Evolutionary conservation across 2,113 vertebrate species (phyloP).

Genomic region (Gobius niger): DNA sequence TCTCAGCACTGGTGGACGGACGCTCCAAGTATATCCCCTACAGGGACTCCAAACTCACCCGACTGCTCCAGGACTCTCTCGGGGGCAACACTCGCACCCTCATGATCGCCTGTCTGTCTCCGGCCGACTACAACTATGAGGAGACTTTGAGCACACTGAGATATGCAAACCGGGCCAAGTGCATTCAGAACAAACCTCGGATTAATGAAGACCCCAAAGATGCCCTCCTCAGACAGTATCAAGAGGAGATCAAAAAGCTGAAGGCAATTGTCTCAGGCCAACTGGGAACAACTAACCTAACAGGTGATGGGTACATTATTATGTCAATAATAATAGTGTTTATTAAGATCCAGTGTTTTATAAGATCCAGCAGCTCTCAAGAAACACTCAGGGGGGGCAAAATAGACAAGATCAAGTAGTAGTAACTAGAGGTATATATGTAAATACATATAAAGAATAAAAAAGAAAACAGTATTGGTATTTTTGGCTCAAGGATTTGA

Average conservation of each 20-base stretch:
- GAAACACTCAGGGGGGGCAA: too few species aligned
- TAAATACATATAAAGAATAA: too few species aligned
- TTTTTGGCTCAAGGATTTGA: too few species aligned
- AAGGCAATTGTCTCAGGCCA: conserved; percentile 80
- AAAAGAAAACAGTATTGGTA: too few species aligned
- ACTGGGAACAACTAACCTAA: conserved; percentile 54
- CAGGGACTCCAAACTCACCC: conserved; percentile 88
- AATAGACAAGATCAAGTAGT: too few species aligned
- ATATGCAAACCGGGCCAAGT: conserved; percentile 85
- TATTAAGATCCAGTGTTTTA: too few species aligned
- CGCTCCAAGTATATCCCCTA: conserved; percentile 86
- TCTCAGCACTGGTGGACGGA: conserved; percentile 86
- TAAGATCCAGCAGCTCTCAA: not conserved
- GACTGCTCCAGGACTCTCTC: conserved; percentile 90
- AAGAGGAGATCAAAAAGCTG: conserved; percentile 87
- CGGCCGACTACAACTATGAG: conserved; percentile 85
- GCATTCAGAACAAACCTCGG: conserved; percentile 86
- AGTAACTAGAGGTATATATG: too few species aligned
- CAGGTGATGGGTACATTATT: conserved; percentile 61
- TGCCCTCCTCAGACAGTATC: conserved; percentile 86
- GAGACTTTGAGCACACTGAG: conserved; percentile 87
- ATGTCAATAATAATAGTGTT: too few species aligned
- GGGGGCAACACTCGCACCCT: conserved; percentile 88
- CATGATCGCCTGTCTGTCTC: conserved; percentile 89
- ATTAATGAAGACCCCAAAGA: conserved; percentile 92